Percentiles rank a stretch among this genome's conserved stretches.
Conservation (phyloP, 2,113 vertebrate species). For the Nothobranchius kuhntae region DNA sequence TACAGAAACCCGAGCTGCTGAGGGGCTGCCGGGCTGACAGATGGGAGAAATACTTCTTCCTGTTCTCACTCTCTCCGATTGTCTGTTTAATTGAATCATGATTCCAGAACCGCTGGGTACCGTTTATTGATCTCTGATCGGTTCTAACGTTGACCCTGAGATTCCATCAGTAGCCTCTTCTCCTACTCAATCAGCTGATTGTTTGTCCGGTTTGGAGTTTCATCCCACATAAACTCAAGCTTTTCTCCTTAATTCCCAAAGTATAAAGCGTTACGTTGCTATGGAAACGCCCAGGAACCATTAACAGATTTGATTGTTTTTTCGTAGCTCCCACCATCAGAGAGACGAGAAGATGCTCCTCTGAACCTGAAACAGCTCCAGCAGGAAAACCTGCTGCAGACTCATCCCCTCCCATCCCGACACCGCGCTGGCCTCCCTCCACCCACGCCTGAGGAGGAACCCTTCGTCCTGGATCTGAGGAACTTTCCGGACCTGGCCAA, state of each 20-base stretch:
- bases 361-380: background rate
- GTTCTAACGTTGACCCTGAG: background rate
- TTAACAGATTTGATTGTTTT: no score
- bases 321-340: background rate
- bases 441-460: background rate
- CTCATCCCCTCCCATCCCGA: background rate
- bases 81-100: background rate
- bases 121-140: background rate
- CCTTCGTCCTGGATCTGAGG: constrained; percentile 14
- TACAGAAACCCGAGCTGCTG: constrained; percentile 6
- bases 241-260: no score
- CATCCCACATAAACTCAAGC: no score
- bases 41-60: background rate
- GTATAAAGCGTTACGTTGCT: no score
- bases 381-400: constrained; percentile 16
- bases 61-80: background rate
- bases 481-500: constrained; percentile 7
- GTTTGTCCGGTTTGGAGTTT: no score
- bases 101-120: background rate
- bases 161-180: background rate
- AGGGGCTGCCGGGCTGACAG: background rate
- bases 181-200: no score
- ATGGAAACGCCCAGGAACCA: no score
- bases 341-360: background rate
- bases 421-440: background rate